Base-by-base conservation (phyloP, 2,113 vertebrate genomes). In the Sciurus niger region DNA sequence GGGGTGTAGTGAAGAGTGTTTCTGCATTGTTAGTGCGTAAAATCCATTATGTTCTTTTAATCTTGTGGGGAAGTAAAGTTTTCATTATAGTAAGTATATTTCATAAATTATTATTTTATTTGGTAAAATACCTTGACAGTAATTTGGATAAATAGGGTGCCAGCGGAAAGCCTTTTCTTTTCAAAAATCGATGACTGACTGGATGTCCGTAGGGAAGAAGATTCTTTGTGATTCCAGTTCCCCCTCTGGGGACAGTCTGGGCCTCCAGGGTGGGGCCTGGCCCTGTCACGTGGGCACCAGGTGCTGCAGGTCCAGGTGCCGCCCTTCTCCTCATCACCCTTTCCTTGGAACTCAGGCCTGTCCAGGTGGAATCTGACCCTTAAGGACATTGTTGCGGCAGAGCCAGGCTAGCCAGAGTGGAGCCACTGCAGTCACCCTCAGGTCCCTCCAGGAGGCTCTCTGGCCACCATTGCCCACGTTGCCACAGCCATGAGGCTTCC, bases 31-130 rank as follows among this genome's bases (percentile, higher is more conserved):
- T 74, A 67, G 48, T 48, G 37, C 65, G 34, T 51, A 74, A 84
- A 68, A 72, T 63, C 28, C 4, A 37, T 77, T 24, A 11, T 8
- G 0, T 46, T 14, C 32, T 24, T 85, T 68, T 70, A 70, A 30
- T 28, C 3, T 14, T 34, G 14, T 34, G 51, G 51, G 4, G 9
- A 60, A 51, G 37, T 58, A 17, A 51, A 74, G 22, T 40, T 94
- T 37, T 87, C 84, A 55, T 46, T 63, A 30, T 20, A 46, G 20
- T 20, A 8, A 78, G 87, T 53, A 20, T 72, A 68, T 87, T 80
- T 88, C 17, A 40, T 87, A 51, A 95, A 43, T 92, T 97, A 8
- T 37, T 73, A 68, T 82, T 67, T 32, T 63, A 55, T 84, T 72
- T 63, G 24, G 30, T 88, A 16, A 30, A 87, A n/a, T 92, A 78